Evolutionary conservation across 2,888 invertebrate species (phyloP), one percentile per base, ranked within the genome.

Genomic region (Agrotis puta): DNA sequence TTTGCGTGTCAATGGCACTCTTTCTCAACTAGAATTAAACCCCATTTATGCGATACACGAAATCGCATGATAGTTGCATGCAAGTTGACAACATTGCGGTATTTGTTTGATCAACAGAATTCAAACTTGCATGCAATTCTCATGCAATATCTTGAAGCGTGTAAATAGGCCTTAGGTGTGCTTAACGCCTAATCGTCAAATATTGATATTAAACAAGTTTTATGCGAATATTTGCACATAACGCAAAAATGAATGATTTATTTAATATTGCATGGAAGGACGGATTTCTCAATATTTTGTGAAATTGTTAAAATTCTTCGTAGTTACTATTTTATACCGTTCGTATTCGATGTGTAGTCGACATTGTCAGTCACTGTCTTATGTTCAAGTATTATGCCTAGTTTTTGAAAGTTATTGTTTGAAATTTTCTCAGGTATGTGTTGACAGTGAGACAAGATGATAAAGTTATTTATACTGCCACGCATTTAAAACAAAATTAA

Each of bases 241-340:
- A n/a, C 16, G 2, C 14, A 22, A 39, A 11, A 39, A 39, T 39
- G 11, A 11, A 39, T 39, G 2, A 11, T 39, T 39, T 39, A 39
- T 39, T 11, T 11, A 39, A 39, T 39, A 39, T 39, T 11, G 3
- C 50, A 61, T 14, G 24, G 14, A 63, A 24, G 18, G 53, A 64
- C 33, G n/a, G 9, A 77, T 22, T 67, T 64, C 53, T 64, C 24
- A 78, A 59, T 7, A 9, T 43, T 33, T 22, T 47, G 14, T 54
- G 62, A 47, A 11, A 45, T 81, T 77, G 64, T 79, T 72, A 18
- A 63, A 68, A 68, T 72, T 54, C 45, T 72, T 76, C 51, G 27
- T 50, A n/a, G 39, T 77, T 66, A 77, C 77, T 74, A 80, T 81
- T 81, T 77, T 79, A 84, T 83, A 86, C 72, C 64, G 59, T 69